phyloP scores from a whole-genome alignment of 2,113 vertebrate genomes.

The Dasyornis broadbenti region DNA sequence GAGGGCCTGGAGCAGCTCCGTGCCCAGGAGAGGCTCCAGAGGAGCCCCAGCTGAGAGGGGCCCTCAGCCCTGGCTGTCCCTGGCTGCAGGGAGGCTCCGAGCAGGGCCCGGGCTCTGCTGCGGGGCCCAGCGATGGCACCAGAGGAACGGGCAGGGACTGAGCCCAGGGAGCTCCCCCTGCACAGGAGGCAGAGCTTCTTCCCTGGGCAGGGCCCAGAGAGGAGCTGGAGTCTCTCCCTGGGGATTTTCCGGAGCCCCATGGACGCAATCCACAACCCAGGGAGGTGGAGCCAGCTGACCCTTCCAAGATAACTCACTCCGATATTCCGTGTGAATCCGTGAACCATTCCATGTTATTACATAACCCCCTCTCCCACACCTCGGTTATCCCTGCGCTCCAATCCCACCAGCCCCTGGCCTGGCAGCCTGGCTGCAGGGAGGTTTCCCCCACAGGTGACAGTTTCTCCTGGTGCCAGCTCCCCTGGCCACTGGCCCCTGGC shows the following conservation, averaged over 20 bases:
- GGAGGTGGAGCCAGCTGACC: neutral
- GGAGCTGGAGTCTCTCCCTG: neutral
- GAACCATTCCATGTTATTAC: neutral
- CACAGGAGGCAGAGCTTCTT: neutral
- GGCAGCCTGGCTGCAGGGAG: neutral
- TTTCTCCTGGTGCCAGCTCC: neutral
- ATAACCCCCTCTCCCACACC: neutral
- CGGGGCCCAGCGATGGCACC: neutral
- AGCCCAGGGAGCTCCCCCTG: too few relatives aligned
- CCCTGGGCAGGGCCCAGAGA: neutral
- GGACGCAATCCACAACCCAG: neutral
- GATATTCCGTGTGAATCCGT: rapidly evolving
- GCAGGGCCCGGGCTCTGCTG: neutral
- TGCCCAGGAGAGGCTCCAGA: neutral
- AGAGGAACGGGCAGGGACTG: neutral
- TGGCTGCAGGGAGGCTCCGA: neutral
- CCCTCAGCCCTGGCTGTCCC: too few relatives aligned
- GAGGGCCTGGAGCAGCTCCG: neutral
- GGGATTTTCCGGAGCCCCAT: neutral
- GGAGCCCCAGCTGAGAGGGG: too few relatives aligned
- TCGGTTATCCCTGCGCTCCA: neutral
- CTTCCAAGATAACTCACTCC: neutral
- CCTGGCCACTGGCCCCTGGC: neutral
- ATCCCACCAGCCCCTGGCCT: neutral
- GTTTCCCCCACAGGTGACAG: neutral